Evolutionary conservation across 2,888 invertebrate genomes (phyloP).

Genomic region (Barypeithes pellucidus): DNA sequence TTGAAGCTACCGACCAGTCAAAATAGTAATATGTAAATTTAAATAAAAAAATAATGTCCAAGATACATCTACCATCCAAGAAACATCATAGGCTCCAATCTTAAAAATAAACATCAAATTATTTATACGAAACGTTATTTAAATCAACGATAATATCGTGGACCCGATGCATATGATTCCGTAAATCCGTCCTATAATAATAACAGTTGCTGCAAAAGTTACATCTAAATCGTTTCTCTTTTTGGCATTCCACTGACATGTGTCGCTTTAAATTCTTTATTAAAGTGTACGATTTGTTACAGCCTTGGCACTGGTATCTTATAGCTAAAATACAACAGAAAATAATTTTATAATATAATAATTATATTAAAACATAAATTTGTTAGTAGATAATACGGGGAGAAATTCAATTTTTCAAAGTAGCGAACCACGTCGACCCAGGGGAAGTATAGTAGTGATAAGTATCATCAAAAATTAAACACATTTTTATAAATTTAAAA

Average conservation of each 20-base stretch:
- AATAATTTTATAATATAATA: too few relatives aligned
- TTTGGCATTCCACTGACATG: slow-evolving; percentile 63
- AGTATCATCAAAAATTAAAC: background rate
- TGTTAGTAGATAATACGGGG: too few relatives aligned
- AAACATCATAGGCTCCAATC: too few relatives aligned
- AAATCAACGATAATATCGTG: slow-evolving; percentile 56
- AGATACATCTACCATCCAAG: too few relatives aligned
- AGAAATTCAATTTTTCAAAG: background rate
- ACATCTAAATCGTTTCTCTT: slow-evolving; percentile 62
- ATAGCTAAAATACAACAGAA: slow-evolving; percentile 57
- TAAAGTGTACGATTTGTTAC: slow-evolving; percentile 62
- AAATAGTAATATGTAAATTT: too few relatives aligned
- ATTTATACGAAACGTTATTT: slow-evolving; percentile 28
- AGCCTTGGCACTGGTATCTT: slow-evolving; percentile 57
- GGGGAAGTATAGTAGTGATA: background rate
- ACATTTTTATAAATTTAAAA: too few relatives aligned
- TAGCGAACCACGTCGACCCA: background rate
- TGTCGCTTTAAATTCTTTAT: slow-evolving; percentile 62
- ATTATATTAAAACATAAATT: too few relatives aligned
- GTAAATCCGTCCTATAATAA: slow-evolving; percentile 60
- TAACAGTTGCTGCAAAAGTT: slow-evolving; percentile 58
- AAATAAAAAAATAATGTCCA: too few relatives aligned
- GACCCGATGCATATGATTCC: slow-evolving; percentile 58
- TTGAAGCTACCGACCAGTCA: too few relatives aligned
- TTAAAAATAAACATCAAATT: background rate